A percentile compares a stretch with the other conserved stretches of the same genome.
Conservation (phyloP, 2,888 invertebrate genomes). For the Trachelus stipa region DNA sequence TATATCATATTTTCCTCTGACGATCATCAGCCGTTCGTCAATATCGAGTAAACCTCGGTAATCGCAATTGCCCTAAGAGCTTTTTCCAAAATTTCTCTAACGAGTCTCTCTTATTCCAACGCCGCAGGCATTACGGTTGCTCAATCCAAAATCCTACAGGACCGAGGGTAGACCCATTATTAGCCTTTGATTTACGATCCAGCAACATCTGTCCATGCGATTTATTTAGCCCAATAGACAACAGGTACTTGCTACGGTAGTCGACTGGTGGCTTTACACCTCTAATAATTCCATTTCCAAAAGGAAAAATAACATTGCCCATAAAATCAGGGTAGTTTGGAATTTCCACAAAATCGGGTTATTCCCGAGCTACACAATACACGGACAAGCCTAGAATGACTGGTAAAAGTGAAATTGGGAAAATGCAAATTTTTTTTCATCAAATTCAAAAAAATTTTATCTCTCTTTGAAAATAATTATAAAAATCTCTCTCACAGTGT, state of each 20-base stretch:
- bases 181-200: constrained; percentile 18
- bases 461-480: not conserved
- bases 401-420: not conserved
- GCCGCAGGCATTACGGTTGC: not conserved
- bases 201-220: constrained; percentile 43
- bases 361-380: not conserved
- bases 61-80: not conserved
- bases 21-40: not conserved
- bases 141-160: not conserved
- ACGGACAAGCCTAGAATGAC: not conserved
- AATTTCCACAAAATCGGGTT: not conserved
- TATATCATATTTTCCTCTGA: constrained; percentile 63
- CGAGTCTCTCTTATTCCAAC: not conserved
- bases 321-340: not conserved
- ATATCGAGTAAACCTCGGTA: not conserved
- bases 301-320: not conserved
- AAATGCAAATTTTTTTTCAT: not conserved
- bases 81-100: not conserved
- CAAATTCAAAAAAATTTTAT: not conserved
- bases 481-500: not conserved
- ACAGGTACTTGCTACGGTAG: constrained; percentile 41
- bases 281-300: not conserved
- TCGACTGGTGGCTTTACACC: constrained; percentile 27
- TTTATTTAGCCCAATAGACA: constrained; percentile 41
- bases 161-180: not conserved